These are phyloP conservation scores for Paradisaea rubra DNA, from an alignment of 2,113 vertebrate species.

Conservation along the genomic window DNA sequence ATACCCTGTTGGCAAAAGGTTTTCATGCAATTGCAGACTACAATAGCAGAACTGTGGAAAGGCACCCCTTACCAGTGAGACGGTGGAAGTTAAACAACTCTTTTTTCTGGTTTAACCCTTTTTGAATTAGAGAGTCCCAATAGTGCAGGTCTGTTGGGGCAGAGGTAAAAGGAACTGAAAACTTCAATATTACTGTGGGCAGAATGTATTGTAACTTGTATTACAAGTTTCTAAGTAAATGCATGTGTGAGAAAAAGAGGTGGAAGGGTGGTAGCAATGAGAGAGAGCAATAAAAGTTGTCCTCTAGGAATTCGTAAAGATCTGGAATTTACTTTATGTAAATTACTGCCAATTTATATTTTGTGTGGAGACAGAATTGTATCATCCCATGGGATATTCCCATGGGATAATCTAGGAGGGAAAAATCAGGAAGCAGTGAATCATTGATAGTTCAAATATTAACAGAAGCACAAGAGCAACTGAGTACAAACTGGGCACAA, in stretches of 20 bases:
- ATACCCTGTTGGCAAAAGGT: not conserved
- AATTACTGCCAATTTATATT: not conserved
- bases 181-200: not conserved
- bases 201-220: not conserved
- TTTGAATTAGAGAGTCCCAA: not conserved
- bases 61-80: not conserved
- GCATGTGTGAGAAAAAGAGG: not conserved
- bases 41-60: not conserved
- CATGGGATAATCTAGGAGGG: not conserved
- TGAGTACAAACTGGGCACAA: not conserved
- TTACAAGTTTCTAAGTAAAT: not conserved
- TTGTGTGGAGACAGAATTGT: not conserved
- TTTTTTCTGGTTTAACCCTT: not conserved
- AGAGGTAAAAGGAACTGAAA: not conserved
- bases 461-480: not conserved
- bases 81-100: not conserved
- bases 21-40: not conserved
- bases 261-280: not conserved
- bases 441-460: not conserved
- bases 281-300: not conserved
- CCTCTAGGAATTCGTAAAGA: not conserved
- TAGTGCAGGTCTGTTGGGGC: not conserved
- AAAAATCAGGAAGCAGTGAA: not conserved
- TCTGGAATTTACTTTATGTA: slow-evolving; percentile 20
- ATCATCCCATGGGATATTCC: not conserved